A percentile compares a stretch with the other conserved stretches of the same genome.
These are phyloP conservation scores for Hydriomena furcata DNA, from an alignment of 2,888 invertebrate genomes.

Conservation along the genomic window DNA sequence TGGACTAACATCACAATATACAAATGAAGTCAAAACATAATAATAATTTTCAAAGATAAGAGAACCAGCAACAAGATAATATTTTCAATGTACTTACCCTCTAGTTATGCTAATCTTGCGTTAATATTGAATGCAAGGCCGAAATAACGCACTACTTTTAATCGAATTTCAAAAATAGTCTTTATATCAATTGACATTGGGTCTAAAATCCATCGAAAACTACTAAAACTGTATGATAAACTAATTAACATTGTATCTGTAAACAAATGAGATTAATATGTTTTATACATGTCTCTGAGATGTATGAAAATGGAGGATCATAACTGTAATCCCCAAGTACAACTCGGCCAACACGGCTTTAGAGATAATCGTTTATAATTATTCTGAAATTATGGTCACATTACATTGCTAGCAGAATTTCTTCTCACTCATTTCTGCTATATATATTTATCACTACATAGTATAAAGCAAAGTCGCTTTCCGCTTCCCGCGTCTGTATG, in stretches of 20 bases:
- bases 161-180: not conserved
- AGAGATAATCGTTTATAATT: too few species aligned
- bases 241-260: constrained; percentile 19
- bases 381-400: not conserved
- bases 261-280: constrained; percentile 3
- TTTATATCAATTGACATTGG: not conserved
- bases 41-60: not conserved
- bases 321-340: too few species aligned
- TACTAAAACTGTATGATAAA: constrained; percentile 14
- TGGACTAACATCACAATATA: too few species aligned
- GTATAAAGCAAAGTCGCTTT: too few species aligned
- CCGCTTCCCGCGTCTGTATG: too few species aligned
- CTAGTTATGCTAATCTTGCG: not conserved
- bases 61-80: not conserved
- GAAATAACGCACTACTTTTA: constrained; percentile 2
- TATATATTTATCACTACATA: too few species aligned
- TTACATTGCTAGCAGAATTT: too few species aligned
- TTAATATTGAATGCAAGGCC: constrained; percentile 14
- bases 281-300: too few species aligned
- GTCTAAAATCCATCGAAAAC: not conserved
- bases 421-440: too few species aligned
- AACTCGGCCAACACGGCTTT: too few species aligned
- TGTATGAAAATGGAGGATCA: too few species aligned
- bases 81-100: not conserved
- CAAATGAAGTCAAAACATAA: not conserved